Conservation (phyloP, 2,888 invertebrate genomes). For the Torymus auratus region DNA sequence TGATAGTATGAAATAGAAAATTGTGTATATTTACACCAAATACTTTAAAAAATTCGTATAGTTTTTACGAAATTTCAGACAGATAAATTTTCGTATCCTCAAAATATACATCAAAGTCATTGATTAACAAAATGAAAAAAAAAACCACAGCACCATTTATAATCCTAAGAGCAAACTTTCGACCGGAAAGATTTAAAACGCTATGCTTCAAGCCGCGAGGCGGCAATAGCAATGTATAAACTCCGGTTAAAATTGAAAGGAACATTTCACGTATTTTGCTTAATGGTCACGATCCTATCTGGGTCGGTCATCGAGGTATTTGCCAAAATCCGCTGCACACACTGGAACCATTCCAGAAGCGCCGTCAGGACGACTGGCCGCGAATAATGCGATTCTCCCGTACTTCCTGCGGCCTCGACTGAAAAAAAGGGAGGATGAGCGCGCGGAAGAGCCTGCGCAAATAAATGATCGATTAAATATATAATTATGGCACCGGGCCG, state of each 20-base stretch:
- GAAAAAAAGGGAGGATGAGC: background rate
- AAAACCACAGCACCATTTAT: too few relatives aligned
- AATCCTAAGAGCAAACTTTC: too few relatives aligned
- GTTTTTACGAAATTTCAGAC: too few relatives aligned
- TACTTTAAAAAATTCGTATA: too few relatives aligned
- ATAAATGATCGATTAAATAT: slow-evolving; percentile 29
- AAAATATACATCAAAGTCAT: too few relatives aligned
- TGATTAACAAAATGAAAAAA: too few relatives aligned
- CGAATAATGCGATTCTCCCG: slow-evolving; percentile 31
- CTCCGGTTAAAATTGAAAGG: slow-evolving; percentile 34
- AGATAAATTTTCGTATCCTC: too few relatives aligned
- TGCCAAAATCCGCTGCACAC: slow-evolving; percentile 28
- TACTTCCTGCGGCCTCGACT: background rate
- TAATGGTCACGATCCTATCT: slow-evolving; percentile 31
- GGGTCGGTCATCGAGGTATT: slow-evolving; percentile 25
- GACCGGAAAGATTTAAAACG: slow-evolving; percentile 14
- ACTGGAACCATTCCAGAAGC: slow-evolving; percentile 30
- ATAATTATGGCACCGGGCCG: background rate
- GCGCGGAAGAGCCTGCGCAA: background rate
- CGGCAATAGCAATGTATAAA: background rate
- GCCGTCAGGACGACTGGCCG: background rate
- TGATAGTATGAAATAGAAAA: too few relatives aligned
- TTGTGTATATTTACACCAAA: too few relatives aligned
- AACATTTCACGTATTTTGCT: slow-evolving; percentile 21
- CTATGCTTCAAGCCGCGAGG: background rate